These are phyloP conservation scores for Rhinatrema bivittatum DNA, from an alignment of 2,797 vertebrate genomes.

Conservation along the genomic window DNA sequence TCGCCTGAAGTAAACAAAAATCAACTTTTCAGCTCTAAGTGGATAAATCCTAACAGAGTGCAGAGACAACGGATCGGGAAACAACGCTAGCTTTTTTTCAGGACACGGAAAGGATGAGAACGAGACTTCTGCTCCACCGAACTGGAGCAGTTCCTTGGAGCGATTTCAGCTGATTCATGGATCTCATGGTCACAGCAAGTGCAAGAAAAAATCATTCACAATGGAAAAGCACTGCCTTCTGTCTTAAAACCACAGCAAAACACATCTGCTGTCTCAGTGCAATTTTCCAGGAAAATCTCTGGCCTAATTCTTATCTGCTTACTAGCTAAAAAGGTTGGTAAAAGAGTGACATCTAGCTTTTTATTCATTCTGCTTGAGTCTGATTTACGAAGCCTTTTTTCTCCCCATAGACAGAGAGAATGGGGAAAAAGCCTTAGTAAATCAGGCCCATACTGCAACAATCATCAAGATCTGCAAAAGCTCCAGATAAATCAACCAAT, in stretches of 20 bases:
- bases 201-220: slow-evolving; percentile 6
- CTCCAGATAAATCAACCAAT: too few species aligned
- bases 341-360: slow-evolving; percentile 24
- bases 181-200: slow-evolving; percentile 15
- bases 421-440: too few species aligned
- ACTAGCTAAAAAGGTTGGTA: background rate
- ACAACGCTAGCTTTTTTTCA: background rate
- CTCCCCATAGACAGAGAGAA: too few species aligned
- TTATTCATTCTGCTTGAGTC: too few species aligned
- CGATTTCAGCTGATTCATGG: slow-evolving; percentile 17
- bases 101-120: background rate
- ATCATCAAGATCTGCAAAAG: too few species aligned
- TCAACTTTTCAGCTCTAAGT: slow-evolving; percentile 4
- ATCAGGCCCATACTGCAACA: too few species aligned
- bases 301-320: slow-evolving; percentile 1
- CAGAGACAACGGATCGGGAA: slow-evolving; percentile 11
- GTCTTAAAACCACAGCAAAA: background rate
- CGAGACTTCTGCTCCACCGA: slow-evolving; percentile 1
- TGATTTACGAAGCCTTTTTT: too few species aligned
- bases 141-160: slow-evolving; percentile 5
- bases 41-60: slow-evolving; percentile 9
- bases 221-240: background rate
- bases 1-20: slow-evolving; percentile 22
- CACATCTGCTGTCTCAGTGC: background rate
- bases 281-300: slow-evolving; percentile 2